Base-by-base conservation (phyloP, 2,797 vertebrate genomes). In the Gallinago solitaria region DNA sequence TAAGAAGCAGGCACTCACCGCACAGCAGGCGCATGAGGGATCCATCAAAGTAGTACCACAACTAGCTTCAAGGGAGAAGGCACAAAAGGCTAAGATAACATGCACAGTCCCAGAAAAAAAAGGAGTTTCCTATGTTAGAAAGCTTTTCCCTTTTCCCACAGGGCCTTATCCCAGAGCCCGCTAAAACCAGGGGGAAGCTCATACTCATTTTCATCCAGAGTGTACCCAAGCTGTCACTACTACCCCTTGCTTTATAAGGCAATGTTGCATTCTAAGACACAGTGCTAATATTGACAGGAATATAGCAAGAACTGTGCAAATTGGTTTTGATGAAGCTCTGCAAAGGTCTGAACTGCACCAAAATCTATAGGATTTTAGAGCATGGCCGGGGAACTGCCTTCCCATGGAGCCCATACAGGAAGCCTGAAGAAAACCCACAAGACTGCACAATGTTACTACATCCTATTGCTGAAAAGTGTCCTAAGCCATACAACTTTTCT, bases 401-500 rank as follows among this genome's bases (percentile, higher is more conserved):
- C 17, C 9, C 1, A 0, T 32, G 20, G 9, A 71, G 27, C 33
- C 32, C 1, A 0, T 7, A 8, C 27, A 80, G 50, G 33, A 91
- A 86, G 61, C 12, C 27, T 33, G 28, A 79, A 53, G 53, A 89
- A 41, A 19, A 39, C 18, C 21, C 16, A 50, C 18, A 79, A 70
- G 37, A 57, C 53, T 18, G 30, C 54, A 60, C 21, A 48, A 11
- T 10, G 12, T 24, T 56, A 32, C 30, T 33, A 19, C 4, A n/a
- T 39, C 27, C 16, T 41, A 16, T 20, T 53, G 47, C 50, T 71
- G 21, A 47, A 18, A 68, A 71, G 27, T 51, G 19, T 47, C 37
- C 39, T 39, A 23, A 3, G 7, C 27, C 59, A 45, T 53, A 28
- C 24, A 47, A 51, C 4, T 68, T 83, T 53, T 48, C 9, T 37